Evolutionary conservation across 2,797 vertebrate genomes (phyloP).

Genomic region (Staurois parvus): DNA sequence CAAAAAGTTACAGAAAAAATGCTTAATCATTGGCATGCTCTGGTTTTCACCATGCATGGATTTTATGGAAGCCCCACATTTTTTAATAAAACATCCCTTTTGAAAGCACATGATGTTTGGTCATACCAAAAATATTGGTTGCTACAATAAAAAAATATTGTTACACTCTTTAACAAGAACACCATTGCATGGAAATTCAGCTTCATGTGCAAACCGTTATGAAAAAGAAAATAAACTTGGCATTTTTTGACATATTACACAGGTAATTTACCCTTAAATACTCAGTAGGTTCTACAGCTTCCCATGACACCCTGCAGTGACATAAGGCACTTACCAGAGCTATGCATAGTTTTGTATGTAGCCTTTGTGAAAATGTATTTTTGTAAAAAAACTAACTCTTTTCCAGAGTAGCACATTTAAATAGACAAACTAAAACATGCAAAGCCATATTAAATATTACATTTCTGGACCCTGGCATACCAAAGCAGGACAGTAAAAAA

Average conservation of each 20-base stretch:
- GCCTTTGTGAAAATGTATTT: background rate
- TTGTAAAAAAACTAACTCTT: background rate
- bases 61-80: too few relatives aligned
- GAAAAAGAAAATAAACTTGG: background rate
- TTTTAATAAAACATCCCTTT: background rate
- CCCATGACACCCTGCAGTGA: background rate
- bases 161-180: background rate
- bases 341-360: background rate
- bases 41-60: too few relatives aligned
- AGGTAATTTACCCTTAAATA: background rate
- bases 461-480: constrained; percentile 7
- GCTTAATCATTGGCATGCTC: background rate
- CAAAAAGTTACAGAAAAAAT: too few relatives aligned
- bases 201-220: background rate
- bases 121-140: background rate
- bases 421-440: constrained; percentile 18
- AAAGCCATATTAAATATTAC: constrained; percentile 30
- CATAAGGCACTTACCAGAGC: constrained; percentile 22
- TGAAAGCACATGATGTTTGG: background rate
- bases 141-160: background rate
- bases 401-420: constrained; percentile 31
- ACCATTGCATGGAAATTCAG: background rate
- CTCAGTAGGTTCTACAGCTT: background rate
- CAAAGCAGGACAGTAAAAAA: constrained; percentile 28
- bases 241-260: background rate